A percentile compares a stretch with the other conserved stretches of the same genome.
Evolutionary conservation across 2,113 vertebrate species (phyloP).

Genomic region (Stegostoma tigrinum): DNA sequence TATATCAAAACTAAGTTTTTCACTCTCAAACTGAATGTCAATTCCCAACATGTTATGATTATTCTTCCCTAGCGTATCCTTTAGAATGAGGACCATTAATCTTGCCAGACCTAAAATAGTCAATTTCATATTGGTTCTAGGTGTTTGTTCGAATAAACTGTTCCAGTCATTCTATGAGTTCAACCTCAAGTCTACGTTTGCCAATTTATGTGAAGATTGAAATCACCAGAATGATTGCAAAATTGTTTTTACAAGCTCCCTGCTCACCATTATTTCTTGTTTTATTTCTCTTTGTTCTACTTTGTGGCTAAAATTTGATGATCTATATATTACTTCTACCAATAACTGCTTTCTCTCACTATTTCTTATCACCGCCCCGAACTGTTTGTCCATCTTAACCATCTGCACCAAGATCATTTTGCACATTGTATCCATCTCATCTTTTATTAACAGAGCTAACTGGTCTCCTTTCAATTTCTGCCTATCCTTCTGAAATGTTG

Average conservation of each 20-base stretch:
- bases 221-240: too few species aligned
- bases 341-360: neutral
- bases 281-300: neutral
- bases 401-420: neutral
- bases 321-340: neutral
- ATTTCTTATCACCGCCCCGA: neutral
- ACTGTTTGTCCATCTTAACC: neutral
- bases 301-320: neutral
- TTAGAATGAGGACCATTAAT: neutral
- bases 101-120: neutral
- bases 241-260: too few species aligned
- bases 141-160: too few species aligned
- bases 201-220: too few species aligned
- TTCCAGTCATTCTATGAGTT: too few species aligned
- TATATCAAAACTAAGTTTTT: too few species aligned
- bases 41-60: neutral
- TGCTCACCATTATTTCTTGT: too few species aligned
- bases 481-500: neutral
- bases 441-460: neutral
- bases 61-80: neutral
- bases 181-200: too few species aligned
- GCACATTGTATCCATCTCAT: neutral
- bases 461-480: neutral
- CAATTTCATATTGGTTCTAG: too few species aligned
- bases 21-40: neutral